These are phyloP conservation scores for Morone chrysops DNA, from an alignment of 2,113 vertebrate species.

Conservation along the genomic window DNA sequence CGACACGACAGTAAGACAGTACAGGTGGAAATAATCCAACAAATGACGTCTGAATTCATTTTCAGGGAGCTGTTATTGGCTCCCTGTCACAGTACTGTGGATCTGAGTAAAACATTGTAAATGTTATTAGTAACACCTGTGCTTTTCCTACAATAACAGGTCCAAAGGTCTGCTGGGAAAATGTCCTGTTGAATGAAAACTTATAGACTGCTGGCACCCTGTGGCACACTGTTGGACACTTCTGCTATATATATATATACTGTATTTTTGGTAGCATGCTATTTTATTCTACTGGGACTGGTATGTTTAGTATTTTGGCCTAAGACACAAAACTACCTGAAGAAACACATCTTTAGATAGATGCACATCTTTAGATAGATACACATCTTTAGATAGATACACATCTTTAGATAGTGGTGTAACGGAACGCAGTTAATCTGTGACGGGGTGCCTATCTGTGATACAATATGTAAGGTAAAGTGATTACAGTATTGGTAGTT, in stretches of 20 bases:
- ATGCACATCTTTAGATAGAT: too few relatives aligned
- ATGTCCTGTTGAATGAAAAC: background rate
- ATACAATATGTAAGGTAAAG: too few relatives aligned
- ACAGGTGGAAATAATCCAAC: background rate
- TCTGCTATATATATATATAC: background rate
- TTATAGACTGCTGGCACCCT: background rate
- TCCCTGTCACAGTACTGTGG: background rate
- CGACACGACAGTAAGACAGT: background rate
- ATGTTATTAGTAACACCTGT: background rate
- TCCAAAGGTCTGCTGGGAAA: background rate
- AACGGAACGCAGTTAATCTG: too few relatives aligned
- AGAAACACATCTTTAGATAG: background rate
- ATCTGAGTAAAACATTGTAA: background rate
- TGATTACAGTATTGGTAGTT: too few relatives aligned
- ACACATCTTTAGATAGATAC: background rate
- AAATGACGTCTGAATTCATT: background rate
- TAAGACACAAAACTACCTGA: background rate
- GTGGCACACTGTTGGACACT: background rate
- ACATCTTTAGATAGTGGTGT: too few relatives aligned
- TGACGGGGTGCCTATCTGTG: too few relatives aligned
- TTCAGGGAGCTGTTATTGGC: background rate
- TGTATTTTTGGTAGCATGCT: background rate
- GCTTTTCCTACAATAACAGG: background rate
- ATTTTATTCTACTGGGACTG: background rate
- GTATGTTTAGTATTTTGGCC: background rate